phyloP scores from a whole-genome alignment of 1,140 invertebrate species.

The Drosophila micromelanica region DNA sequence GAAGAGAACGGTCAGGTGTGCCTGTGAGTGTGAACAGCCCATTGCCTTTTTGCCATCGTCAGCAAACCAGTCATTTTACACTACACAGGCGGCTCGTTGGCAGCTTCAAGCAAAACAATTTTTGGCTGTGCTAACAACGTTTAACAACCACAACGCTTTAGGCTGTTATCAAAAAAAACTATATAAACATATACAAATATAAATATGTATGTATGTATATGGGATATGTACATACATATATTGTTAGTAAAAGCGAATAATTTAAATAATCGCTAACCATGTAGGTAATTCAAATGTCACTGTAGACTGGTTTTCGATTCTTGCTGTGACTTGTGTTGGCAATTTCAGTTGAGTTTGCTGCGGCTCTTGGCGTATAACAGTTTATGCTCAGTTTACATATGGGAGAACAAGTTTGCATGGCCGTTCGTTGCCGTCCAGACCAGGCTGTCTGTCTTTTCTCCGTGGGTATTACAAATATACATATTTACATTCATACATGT shows the following conservation, averaged over 20 bases:
- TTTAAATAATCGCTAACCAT: background rate
- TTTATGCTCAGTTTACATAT: conserved; percentile 38
- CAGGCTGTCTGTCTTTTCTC: conserved; percentile 10
- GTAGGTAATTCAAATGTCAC: conserved; percentile 28
- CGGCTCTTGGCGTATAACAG: conserved; percentile 42
- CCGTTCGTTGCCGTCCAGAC: conserved; percentile 10
- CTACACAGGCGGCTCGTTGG: conserved; percentile 11
- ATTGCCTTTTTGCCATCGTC: conserved; percentile 41
- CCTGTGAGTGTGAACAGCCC: conserved; percentile 4
- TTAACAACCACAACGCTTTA: background rate
- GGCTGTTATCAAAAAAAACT: background rate
- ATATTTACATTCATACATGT: background rate
- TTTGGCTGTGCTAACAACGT: background rate
- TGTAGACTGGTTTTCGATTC: background rate
- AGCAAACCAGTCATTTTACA: conserved; percentile 31
- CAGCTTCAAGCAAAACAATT: background rate
- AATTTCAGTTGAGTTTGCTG: conserved; percentile 15
- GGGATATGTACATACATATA: no score
- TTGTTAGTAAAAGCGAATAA: background rate
- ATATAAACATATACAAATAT: background rate
- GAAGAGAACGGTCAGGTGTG: conserved; percentile 40
- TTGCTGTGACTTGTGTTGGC: conserved; percentile 25
- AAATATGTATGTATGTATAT: background rate
- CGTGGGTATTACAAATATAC: background rate
- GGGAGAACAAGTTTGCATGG: conserved; percentile 42